Base-by-base conservation (phyloP, 2,888 invertebrate genomes). In the Spisula solida region DNA sequence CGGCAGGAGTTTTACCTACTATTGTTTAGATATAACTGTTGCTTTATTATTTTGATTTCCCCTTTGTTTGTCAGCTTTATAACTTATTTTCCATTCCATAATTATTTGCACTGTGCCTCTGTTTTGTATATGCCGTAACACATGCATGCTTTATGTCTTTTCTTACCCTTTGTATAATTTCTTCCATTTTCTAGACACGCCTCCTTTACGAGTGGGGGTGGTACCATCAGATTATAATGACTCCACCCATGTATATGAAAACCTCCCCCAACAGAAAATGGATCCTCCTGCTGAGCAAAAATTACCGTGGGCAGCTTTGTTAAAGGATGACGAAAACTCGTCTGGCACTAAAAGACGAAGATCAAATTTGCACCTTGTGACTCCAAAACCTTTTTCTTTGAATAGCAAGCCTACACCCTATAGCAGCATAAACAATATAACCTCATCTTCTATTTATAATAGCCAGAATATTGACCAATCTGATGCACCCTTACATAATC, bases 311-410 rank as follows among this genome's bases (percentile, higher is more conserved):
- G 88, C 91, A 25, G 82, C 87, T 4, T 89, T 93, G 16, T 88
- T 94, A 75, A 90, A 87, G 41, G 60, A 84, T 47, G 89, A 87
- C 34, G 87, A 90, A 51, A 90, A 91, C 60, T 92, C 75, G 12
- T 92, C 93, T 4, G 91, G 90, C 10, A 88, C 92, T 0, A 93
- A 95, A 16, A 90, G 95, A 10, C 91, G 94, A 29, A 91, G 94
- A 4, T 95, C 95, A 66, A 88, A 93, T 29, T 86, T 93, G 70
- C 93, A 92, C 81, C 94, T 95, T 18, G 92, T 95, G 90, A 92
- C 94, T n/a, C 95, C 95, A 10, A 95, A 95, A 90, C 95, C 95
- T 34, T 95, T 95, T 85, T 81, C 89, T 85, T 56, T 87, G 41
- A 87, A 87, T 82, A 87, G 87, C 56, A 89, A 89, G 82, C 86